A percentile compares a stretch with the other conserved stretches of the same genome.
Evolutionary conservation across 2,113 vertebrate genomes (phyloP).

Genomic region (Ciconia maguari): DNA sequence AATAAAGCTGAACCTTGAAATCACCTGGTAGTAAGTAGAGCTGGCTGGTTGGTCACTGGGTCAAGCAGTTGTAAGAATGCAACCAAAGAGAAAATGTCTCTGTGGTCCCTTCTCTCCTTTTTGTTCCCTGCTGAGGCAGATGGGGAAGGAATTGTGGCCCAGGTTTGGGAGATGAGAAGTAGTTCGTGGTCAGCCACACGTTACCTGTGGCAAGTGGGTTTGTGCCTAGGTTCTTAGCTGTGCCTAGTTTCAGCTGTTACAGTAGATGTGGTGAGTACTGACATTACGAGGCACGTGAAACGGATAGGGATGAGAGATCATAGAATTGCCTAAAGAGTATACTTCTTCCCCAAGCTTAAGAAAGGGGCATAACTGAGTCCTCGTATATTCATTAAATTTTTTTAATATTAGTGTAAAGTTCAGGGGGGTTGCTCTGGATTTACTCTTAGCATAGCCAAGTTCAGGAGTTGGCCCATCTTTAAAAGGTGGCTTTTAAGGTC

Average conservation of each 20-base stretch:
- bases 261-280: background rate
- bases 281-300: background rate
- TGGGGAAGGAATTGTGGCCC: background rate
- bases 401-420: background rate
- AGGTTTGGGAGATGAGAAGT: background rate
- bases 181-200: background rate
- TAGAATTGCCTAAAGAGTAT: background rate
- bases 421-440: background rate
- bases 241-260: background rate
- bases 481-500: background rate
- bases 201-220: background rate
- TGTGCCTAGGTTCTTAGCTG: background rate
- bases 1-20: constrained; percentile 96
- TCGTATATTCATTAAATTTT: background rate
- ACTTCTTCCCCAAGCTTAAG: background rate
- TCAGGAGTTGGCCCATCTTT: background rate
- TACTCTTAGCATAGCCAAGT: background rate
- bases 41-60: background rate
- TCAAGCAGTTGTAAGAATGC: background rate
- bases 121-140: background rate
- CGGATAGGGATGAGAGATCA: background rate
- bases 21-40: constrained; percentile 94
- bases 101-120: background rate
- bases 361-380: background rate
- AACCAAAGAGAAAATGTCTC: background rate